Evolutionary conservation across 2,113 vertebrate species (phyloP), one percentile per base, ranked within the genome.

Genomic region (Mugil cephalus): DNA sequence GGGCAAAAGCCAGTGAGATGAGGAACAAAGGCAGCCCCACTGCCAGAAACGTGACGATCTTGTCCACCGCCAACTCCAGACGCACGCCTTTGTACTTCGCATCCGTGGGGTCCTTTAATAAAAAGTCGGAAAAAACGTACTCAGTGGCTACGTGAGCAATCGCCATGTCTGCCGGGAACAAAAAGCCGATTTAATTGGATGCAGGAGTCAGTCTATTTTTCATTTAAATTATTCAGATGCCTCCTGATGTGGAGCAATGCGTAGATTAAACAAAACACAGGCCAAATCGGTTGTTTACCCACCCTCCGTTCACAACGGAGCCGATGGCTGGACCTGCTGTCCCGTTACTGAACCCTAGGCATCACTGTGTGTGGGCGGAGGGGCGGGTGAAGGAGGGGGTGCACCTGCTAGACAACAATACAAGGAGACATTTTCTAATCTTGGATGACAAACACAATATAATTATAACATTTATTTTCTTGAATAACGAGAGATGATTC

Each of bases 1-100:
- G 98, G 1, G 98, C 97, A 80, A 97, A 99, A 48, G 97, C 97
- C 30, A 99, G 95, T 0, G 98, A 99, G 89, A 98, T 98, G 78
- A 99, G 96, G 38, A 98, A 95, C 86, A 98, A 92, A 13, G 97
- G 98, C 74, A 99, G 93, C 24, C 97, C 97, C 85, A 97, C 97
- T 1, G 95, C 94, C 18, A 98, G 91, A 72, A 96, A 95, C 8
- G 95, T 96, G 73, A 97, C 95, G 73, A 98, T 95, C 89, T 98
- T 98, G 81, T 98, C 97, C 85, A 93, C 85, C 0, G 96, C 96
- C 90, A 98, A 94, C 74, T 98, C 98, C 91, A 97, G 88, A 34
- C 97, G 95, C 89, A 98, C 86, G 59, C 97, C 97, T 89, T 95
- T 96, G 91, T 94, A 97, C 73, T 95, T 96, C 15, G 93, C 84